phyloP scores from a whole-genome alignment of 2,113 vertebrate genomes.

The Cinclus cinclus region DNA sequence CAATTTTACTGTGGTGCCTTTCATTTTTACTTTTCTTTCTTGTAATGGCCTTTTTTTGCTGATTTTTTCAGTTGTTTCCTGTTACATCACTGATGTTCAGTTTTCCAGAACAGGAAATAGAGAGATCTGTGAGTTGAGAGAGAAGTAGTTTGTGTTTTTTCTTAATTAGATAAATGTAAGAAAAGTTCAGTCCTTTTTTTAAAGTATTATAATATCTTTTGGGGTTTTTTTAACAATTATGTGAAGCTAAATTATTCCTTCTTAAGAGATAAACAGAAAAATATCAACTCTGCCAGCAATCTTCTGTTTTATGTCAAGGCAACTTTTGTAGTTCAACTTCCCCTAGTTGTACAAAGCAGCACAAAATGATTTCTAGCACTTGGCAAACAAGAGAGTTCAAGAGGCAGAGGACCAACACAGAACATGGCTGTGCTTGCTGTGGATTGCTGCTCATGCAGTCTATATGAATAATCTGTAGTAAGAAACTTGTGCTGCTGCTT shows the following conservation, averaged over 20 bases:
- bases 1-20: not conserved
- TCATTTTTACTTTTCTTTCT: not conserved
- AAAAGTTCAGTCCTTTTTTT: not conserved
- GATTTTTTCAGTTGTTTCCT: not conserved
- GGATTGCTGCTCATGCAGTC: not conserved
- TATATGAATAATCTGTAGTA: not conserved
- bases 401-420: not conserved
- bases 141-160: not conserved
- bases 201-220: not conserved
- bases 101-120: not conserved
- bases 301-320: not conserved
- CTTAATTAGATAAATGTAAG: not conserved
- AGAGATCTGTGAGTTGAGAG: not conserved
- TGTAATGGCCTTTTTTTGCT: not conserved
- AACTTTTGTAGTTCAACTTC: not conserved
- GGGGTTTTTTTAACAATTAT: not conserved
- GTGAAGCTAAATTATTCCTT: not conserved
- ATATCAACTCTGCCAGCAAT: not conserved
- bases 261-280: not conserved
- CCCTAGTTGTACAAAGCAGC: not conserved
- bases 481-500: not conserved
- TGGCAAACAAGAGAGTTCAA: not conserved
- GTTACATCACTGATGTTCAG: not conserved
- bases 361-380: not conserved
- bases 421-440: not conserved